Base-by-base conservation (phyloP, 2,888 invertebrate species). In the Diploptera punctata region DNA sequence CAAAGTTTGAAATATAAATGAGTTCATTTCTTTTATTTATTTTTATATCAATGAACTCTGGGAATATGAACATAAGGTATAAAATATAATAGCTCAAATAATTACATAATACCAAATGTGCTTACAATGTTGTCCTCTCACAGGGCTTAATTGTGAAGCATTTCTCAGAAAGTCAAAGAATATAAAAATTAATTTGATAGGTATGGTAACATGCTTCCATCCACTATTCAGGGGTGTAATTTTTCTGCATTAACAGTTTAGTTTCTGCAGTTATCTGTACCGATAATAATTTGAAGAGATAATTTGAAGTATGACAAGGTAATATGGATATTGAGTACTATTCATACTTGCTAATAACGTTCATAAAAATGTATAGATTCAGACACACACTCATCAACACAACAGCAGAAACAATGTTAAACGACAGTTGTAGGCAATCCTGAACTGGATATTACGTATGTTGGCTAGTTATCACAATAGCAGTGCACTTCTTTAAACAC, bases 221-320 rank as follows among this genome's bases (percentile, higher is more conserved):
- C 57, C 57, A 57, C 57, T 29, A 9, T 29, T 31, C 57, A 29
- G 31, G 13, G 57, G 29, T n/a, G n/a, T 29, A 29, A 3, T 31
- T 29, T 52, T 24, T 29, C 31, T 57, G 57, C 57, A 24, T 52
- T 52, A 52, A 52, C 52, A n/a, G 21, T 31, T 31, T 16, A 57
- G 29, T 57, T 57, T 57, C 29, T 57, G 31, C 57, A 57, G 18
- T 57, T n/a, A 19, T 31, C 57, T 57, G 31, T 57, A 21, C 57
- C 57, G 24, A 26, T 57, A 57, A 57, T n/a, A 57, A 57, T n/a
- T 57, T 57, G 29, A n/a, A 57, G 57, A n/a, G 26, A 24, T 29
- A 3, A 24, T 19, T 57, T 29, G 29, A 57, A 26, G 29, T 16
- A 29, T 7, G 29, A 54, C 2, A n/a, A 29, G 29, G 29, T 24